A percentile compares a stretch with the other conserved stretches of the same genome.
Evolutionary conservation across 2,113 vertebrate genomes (phyloP).

Genomic region (Microcebus lehilahytsara): DNA sequence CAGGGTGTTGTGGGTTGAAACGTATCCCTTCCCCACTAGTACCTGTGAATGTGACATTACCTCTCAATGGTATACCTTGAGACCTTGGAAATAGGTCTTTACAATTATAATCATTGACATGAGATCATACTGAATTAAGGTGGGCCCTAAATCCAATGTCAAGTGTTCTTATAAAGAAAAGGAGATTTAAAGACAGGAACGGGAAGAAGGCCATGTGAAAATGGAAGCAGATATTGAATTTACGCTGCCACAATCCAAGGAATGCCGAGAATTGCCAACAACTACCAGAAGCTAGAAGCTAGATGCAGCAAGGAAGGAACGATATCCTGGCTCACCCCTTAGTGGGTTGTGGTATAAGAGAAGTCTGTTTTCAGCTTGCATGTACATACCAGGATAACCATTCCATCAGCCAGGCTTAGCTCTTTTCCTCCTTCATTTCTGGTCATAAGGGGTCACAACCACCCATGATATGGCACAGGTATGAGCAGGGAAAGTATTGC

Average conservation of each 20-base stretch:
- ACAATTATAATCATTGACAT: neutral
- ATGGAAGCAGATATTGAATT: neutral
- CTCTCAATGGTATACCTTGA: no score
- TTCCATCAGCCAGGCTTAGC: neutral
- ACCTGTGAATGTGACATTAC: neutral
- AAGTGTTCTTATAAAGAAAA: neutral
- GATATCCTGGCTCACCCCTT: neutral
- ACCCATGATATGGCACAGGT: accelerated
- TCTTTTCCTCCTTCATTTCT: neutral
- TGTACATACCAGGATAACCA: neutral
- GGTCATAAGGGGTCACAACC: neutral
- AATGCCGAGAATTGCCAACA: neutral
- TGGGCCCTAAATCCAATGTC: neutral
- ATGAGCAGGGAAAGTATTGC: neutral
- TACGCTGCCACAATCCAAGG: neutral
- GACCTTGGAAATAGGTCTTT: neutral
- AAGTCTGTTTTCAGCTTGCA: neutral
- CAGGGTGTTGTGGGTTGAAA: neutral
- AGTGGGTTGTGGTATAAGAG: neutral
- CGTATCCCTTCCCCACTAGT: neutral
- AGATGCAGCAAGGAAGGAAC: neutral
- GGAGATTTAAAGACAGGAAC: neutral
- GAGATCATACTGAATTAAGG: neutral
- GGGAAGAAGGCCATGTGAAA: neutral
- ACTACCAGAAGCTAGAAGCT: neutral